Evolutionary conservation across 2,888 invertebrate genomes (phyloP).

Genomic region (Mesorhabditis belari): DNA sequence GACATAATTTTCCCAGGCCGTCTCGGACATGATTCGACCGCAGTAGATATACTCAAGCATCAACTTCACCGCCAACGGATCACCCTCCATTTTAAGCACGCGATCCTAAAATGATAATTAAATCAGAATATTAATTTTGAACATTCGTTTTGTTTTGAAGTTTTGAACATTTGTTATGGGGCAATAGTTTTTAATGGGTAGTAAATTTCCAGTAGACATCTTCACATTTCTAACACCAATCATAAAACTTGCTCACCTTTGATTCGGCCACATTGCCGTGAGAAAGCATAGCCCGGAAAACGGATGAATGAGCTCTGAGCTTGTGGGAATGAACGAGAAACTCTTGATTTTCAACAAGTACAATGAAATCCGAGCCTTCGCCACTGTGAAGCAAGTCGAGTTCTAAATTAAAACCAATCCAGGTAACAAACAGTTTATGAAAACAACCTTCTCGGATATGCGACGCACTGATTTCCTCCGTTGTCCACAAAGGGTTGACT

Average conservation of each 20-base stretch:
- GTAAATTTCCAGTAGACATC: too few species aligned
- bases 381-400: conserved; percentile 29
- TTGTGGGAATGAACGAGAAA: conserved; percentile 48
- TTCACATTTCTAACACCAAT: too few species aligned
- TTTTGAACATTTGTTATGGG: too few species aligned
- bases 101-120: conserved; percentile 19
- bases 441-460: conserved; percentile 6
- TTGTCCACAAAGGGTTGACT: conserved; percentile 1
- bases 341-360: conserved; percentile 22
- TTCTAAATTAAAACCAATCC: conserved; percentile 12
- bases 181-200: too few species aligned
- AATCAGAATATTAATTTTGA: too few species aligned
- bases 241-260: conserved; percentile 5
- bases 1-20: conserved; percentile 7
- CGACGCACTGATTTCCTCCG: conserved; percentile 12
- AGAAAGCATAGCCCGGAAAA: conserved; percentile 50
- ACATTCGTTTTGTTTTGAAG: too few species aligned
- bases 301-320: conserved; percentile 47
- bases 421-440: background rate
- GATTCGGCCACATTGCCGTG: conserved; percentile 35
- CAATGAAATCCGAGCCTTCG: conserved; percentile 42
- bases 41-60: conserved; percentile 44
- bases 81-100: conserved; percentile 32
- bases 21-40: conserved; percentile 21
- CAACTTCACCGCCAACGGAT: conserved; percentile 32